Conservation (phyloP, 1,140 invertebrate species). For the Sminthurides bifidus region DNA sequence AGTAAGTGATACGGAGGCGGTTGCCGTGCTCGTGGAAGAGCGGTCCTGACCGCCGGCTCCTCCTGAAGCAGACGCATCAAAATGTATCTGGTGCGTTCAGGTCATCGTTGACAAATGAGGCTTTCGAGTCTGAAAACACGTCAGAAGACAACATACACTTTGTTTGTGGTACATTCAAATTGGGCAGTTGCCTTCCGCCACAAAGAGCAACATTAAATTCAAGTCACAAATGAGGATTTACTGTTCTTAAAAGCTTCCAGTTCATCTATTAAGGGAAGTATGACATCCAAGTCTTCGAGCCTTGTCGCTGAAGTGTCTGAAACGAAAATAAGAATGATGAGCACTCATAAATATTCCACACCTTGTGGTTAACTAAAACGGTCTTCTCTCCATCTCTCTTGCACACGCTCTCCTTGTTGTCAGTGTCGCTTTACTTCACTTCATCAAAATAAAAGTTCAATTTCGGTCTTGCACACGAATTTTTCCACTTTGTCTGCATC, state of each 20-base stretch:
- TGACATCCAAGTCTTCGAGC: constrained; percentile 19
- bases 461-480: no score
- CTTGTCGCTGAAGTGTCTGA: constrained; percentile 12
- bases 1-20: no score
- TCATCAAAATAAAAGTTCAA: no score
- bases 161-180: neutral
- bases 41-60: no score
- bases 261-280: constrained; percentile 21
- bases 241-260: constrained; percentile 12
- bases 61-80: neutral
- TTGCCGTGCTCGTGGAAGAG: no score
- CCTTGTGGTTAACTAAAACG: no score
- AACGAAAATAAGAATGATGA: neutral
- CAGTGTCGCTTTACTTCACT: no score
- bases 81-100: neutral
- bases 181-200: neutral
- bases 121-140: no score
- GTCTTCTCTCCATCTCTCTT: no score
- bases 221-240: neutral
- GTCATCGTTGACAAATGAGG: neutral
- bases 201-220: neutral
- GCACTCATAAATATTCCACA: no score
- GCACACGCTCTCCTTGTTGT: neutral
- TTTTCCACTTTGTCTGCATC: no score
- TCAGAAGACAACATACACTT: no score